A percentile compares a stretch with the other conserved stretches of the same genome.
Conservation (phyloP, 1,140 invertebrate species). For the Limonius californicus region DNA sequence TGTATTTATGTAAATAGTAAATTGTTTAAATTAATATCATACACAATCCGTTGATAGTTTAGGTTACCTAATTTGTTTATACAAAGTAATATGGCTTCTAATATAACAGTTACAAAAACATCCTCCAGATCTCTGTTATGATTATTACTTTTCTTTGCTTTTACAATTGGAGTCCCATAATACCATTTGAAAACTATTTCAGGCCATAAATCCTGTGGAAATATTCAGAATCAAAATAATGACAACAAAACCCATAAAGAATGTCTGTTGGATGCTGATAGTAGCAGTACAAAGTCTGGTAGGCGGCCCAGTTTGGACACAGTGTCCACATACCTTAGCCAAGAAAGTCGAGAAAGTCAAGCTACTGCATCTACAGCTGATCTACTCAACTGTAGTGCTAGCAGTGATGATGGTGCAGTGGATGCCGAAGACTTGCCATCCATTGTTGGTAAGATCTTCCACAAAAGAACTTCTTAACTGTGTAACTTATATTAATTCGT, state of each 20-base stretch:
- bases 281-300: constrained; percentile 66
- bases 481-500: no score
- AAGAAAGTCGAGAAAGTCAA: constrained; percentile 68
- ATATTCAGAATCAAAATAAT: constrained; percentile 22
- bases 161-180: no score
- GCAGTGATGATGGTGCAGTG: constrained; percentile 59
- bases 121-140: no score
- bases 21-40: no score
- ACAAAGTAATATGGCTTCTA: no score
- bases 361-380: constrained; percentile 59
- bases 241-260: constrained; percentile 39
- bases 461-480: no score
- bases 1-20: no score
- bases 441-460: constrained; percentile 50
- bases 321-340: constrained; percentile 82
- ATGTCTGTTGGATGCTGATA: constrained; percentile 57
- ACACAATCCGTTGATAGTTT: no score
- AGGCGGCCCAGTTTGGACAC: constrained; percentile 78
- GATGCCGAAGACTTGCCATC: constrained; percentile 35
- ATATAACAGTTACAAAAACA: no score
- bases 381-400: constrained; percentile 68
- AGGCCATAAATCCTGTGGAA: constrained; percentile 39
- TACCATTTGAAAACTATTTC: no score
- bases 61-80: no score
- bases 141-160: no score